phyloP scores from a whole-genome alignment of 2,113 vertebrate genomes.

The Gorsachius goisagi region DNA sequence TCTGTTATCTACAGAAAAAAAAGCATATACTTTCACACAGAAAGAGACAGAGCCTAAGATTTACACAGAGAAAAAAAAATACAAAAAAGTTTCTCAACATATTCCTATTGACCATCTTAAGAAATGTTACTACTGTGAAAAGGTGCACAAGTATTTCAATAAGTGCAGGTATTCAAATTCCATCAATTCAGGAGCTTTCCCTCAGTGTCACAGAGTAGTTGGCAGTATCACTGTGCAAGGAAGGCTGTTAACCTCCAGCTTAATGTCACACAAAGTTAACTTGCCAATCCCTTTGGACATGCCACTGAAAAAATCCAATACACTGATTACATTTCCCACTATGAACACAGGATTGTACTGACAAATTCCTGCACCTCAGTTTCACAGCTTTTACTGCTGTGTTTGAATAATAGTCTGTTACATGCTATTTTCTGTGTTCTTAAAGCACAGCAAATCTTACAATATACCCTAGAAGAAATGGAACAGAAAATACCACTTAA shows the following conservation, averaged over 20 bases:
- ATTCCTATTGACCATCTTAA: background rate
- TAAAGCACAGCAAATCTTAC: background rate
- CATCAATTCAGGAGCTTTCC: background rate
- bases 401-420: background rate
- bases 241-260: background rate
- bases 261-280: background rate
- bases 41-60: background rate
- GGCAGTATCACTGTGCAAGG: background rate
- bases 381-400: background rate
- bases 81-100: background rate
- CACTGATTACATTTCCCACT: background rate
- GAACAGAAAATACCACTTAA: background rate
- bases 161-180: background rate
- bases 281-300: background rate
- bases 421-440: fast-evolving
- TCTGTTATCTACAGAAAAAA: background rate
- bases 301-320: background rate
- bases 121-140: background rate
- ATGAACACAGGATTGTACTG: background rate
- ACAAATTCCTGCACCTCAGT: background rate
- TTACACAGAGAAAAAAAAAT: background rate
- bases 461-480: background rate
- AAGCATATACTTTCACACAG: background rate
- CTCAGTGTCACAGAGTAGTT: background rate
- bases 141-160: background rate